Evolutionary conservation across 2,113 vertebrate species (phyloP).

Genomic region (Rattus rattus): DNA sequence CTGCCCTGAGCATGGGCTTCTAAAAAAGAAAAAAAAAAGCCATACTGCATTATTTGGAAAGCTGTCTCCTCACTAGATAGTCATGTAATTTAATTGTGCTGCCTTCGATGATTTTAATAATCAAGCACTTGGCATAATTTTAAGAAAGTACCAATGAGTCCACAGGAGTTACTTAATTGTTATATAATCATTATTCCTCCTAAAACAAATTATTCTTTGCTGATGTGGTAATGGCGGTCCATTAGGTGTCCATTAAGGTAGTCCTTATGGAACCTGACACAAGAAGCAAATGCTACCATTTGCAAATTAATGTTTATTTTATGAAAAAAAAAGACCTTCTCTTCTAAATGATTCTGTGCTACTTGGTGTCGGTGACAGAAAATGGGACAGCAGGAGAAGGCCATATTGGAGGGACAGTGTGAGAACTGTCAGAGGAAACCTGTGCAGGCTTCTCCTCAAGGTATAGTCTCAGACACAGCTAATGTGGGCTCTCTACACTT

Average conservation of each 20-base stretch:
- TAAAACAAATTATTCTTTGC: conserved; percentile 55
- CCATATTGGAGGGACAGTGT: background rate
- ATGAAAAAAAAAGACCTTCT: conserved; percentile 49
- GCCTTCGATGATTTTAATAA: conserved; percentile 58
- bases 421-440: conserved; percentile 39
- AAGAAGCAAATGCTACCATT: conserved; percentile 62
- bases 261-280: conserved; percentile 63
- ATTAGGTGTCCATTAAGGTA: conserved; percentile 67
- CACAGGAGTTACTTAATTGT: conserved; percentile 69
- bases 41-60: conserved; percentile 10
- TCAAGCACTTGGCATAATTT: conserved; percentile 70
- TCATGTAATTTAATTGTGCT: conserved; percentile 30
- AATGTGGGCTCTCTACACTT: background rate
- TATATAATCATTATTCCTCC: conserved; percentile 45
- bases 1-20: background rate
- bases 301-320: conserved; percentile 63
- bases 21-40: background rate
- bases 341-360: conserved; percentile 32
- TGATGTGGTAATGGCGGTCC: conserved; percentile 61
- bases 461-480: conserved; percentile 8
- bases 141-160: conserved; percentile 63
- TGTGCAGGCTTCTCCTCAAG: background rate
- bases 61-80: conserved; percentile 45
- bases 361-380: conserved; percentile 56
- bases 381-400: conserved; percentile 67